Evolutionary conservation across 2,797 vertebrate species (phyloP), one percentile per base, ranked within the genome.

Genomic region (Spea hammondii): DNA sequence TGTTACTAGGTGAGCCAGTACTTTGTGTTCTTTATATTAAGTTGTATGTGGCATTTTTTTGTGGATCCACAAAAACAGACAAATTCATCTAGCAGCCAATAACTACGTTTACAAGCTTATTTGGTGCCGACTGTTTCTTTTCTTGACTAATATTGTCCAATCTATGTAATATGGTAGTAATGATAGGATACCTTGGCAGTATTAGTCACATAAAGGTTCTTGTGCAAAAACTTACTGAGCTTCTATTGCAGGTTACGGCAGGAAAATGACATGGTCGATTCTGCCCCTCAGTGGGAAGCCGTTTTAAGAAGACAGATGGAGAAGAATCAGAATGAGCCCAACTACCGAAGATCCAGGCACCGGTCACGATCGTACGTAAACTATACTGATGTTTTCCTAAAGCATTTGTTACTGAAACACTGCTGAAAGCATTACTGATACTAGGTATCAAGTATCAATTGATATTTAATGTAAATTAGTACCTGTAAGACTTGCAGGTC

Each of bases 301-400:
- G 92, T 94, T 8, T 85, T 94, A 45, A 91, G 93, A 62, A 88
- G 91, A 70, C 95, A 96, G 79, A 95, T 94, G 77, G 95, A 94
- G 76, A 94, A 93, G 83, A 89, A 80, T 45, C 90, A 92, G 78
- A 85, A 86, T 0, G 94, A 95, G 65, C 90, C 92, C 6, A 94
- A 85, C 87, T 90, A 91, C 80, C 89, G 94, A 0, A 89, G 93
- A 76, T 96, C 95, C 82, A 90, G 92, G 75, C 94, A 96, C 80
- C 91, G 95, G 85, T 96, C 95, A 67, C 91, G 95, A 90, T 96
- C 95, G 95, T 96, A 93, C 1, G 94, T 93, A 83, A 71, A 64
- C 13, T 66, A 13, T 75, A 44, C 45, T 50, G 53, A 32, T 32
- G 32, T 32, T 17, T 17, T 17, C 1, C 17, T 17, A 17, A 17